Evolutionary conservation across 2,888 invertebrate species (phyloP).

Genomic region (Scaptomyza tumidula): DNA sequence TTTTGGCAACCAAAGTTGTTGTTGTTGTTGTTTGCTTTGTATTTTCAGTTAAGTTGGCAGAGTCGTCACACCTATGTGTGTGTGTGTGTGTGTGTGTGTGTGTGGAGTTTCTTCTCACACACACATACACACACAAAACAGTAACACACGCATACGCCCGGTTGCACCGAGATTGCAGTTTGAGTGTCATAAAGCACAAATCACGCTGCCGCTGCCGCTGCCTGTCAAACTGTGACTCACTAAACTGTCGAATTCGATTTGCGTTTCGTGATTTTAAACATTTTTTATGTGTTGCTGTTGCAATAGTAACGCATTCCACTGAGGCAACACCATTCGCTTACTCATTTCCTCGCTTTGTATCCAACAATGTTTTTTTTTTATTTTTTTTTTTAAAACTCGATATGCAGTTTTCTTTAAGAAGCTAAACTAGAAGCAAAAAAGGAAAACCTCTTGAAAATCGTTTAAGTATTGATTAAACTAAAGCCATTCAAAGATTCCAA

Average conservation of each 20-base stretch:
- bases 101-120: not conserved
- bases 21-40: not conserved
- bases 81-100: not conserved
- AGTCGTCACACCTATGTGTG: conserved; percentile 27
- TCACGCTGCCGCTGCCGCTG: not conserved
- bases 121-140: too few species aligned
- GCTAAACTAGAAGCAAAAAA: too few species aligned
- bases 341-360: too few species aligned
- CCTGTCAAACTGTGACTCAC: conserved; percentile 44
- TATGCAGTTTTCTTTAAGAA: too few species aligned
- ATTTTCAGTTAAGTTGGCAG: conserved; percentile 7
- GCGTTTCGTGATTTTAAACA: not conserved
- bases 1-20: conserved; percentile 49
- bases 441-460: too few species aligned
- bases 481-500: too few species aligned
- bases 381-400: too few species aligned
- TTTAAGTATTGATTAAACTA: too few species aligned
- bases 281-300: not conserved
- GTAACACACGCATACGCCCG: conserved; percentile 7
- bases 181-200: conserved; percentile 28
- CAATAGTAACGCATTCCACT: too few species aligned
- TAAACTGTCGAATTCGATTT: conserved; percentile 29
- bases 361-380: too few species aligned
- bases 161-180: conserved; percentile 15
- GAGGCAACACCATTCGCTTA: too few species aligned